Evolutionary conservation across 2,888 invertebrate species (phyloP).

Genomic region (Venustoraphidia nigricollis): DNA sequence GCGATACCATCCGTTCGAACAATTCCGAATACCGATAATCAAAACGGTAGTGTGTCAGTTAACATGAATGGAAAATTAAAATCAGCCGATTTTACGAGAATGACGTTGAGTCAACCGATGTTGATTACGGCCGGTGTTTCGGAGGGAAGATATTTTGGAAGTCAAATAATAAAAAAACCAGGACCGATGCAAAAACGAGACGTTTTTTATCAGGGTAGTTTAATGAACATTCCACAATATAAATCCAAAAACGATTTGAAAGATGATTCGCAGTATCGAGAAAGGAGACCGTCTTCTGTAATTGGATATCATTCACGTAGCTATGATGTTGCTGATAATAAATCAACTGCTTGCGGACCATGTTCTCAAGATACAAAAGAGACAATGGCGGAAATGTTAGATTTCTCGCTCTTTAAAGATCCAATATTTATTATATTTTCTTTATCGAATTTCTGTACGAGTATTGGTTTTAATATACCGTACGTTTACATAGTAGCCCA

Average conservation of each 20-base stretch:
- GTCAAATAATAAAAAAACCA: constrained; percentile 22
- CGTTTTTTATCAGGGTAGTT: constrained; percentile 74
- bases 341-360: constrained; percentile 33
- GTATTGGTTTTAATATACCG: constrained; percentile 88
- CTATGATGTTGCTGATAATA: constrained; percentile 2
- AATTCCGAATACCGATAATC: neutral
- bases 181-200: constrained; percentile 77
- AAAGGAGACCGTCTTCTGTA: neutral
- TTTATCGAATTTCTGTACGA: constrained; percentile 87
- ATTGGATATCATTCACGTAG: too few species aligned
- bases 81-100: constrained; percentile 28
- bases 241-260: constrained; percentile 20
- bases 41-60: neutral
- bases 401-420: constrained; percentile 69
- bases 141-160: constrained; percentile 33
- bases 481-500: constrained; percentile 73
- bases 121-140: constrained; percentile 33
- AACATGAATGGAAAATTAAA: constrained; percentile 9
- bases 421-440: constrained; percentile 80
- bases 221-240: constrained; percentile 28
- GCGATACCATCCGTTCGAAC: constrained; percentile 19
- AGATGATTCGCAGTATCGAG: constrained; percentile 10
- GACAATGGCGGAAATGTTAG: constrained; percentile 67
- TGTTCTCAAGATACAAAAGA: constrained; percentile 55
- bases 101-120: constrained; percentile 58